These are phyloP conservation scores for Panthera leo DNA, from an alignment of 2,113 vertebrate genomes.

Conservation along the genomic window DNA sequence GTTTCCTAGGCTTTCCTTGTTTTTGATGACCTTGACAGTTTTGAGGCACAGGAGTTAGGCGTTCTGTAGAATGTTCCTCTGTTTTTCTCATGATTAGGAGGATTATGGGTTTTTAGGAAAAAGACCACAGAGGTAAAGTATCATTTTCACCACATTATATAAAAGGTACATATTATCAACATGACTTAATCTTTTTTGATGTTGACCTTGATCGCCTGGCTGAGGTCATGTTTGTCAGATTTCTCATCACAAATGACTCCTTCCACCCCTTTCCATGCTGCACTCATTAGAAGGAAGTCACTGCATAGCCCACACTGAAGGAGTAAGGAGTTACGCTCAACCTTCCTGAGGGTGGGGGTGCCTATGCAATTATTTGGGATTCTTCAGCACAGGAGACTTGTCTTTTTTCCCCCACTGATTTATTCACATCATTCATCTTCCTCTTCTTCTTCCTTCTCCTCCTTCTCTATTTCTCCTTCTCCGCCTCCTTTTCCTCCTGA, in stretches of 20 bases:
- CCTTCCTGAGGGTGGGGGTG: not conserved
- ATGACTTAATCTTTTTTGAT: not conserved
- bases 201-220: not conserved
- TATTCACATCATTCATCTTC: not conserved
- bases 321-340: not conserved
- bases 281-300: not conserved
- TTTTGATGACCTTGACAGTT: not conserved
- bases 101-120: not conserved
- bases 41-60: not conserved
- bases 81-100: not conserved
- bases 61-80: not conserved
- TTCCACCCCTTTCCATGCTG: not conserved
- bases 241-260: not conserved
- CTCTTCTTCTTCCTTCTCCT: not conserved
- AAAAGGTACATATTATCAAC: not conserved
- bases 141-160: not conserved
- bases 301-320: too few relatives aligned
- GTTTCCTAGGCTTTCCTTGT: not conserved
- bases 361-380: not conserved
- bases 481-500: not conserved
- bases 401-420: not conserved
- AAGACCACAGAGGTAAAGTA: not conserved
- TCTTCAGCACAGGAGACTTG: not conserved
- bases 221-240: not conserved
- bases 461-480: not conserved